phyloP scores from a whole-genome alignment of 1,140 invertebrate genomes.

The Sarcophaga bullata region DNA sequence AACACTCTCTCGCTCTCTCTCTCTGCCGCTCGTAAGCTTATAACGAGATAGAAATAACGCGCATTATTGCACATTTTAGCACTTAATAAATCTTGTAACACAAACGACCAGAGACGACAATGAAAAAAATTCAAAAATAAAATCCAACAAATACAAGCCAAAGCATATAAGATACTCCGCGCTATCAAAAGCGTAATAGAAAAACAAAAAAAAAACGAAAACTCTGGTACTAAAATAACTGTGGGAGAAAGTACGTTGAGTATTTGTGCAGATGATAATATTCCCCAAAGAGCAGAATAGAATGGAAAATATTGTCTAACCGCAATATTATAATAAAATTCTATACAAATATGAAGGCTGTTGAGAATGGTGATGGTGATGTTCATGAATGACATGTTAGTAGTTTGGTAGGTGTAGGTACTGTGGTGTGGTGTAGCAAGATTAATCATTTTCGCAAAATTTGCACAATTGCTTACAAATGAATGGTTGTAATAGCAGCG shows the following conservation, averaged over 20 bases:
- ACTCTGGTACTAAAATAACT: too few species aligned
- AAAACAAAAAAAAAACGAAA: too few species aligned
- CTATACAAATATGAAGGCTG: background rate
- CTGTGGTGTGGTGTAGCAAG: background rate
- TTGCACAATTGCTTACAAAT: slow-evolving; percentile 18
- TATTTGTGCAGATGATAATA: background rate
- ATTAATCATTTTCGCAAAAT: slow-evolving; percentile 11
- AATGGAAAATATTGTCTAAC: background rate
- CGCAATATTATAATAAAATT: slow-evolving; percentile 25
- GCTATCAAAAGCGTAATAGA: too few species aligned
- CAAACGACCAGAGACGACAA: background rate
- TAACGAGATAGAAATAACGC: slow-evolving; percentile 15
- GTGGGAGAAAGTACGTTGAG: too few species aligned
- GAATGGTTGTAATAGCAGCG: background rate
- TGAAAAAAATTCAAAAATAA: too few species aligned
- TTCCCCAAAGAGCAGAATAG: background rate
- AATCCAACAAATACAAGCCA: too few species aligned
- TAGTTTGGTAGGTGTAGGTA: background rate
- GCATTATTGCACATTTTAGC: slow-evolving; percentile 26
- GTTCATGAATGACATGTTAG: too few species aligned
- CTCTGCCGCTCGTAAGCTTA: background rate
- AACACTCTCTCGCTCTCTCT: background rate
- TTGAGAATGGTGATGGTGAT: background rate
- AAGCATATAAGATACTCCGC: too few species aligned
- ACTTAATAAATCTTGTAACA: slow-evolving; percentile 23